phyloP scores from a whole-genome alignment of 2,797 vertebrate genomes.

The Semaprochilodus insignis region DNA sequence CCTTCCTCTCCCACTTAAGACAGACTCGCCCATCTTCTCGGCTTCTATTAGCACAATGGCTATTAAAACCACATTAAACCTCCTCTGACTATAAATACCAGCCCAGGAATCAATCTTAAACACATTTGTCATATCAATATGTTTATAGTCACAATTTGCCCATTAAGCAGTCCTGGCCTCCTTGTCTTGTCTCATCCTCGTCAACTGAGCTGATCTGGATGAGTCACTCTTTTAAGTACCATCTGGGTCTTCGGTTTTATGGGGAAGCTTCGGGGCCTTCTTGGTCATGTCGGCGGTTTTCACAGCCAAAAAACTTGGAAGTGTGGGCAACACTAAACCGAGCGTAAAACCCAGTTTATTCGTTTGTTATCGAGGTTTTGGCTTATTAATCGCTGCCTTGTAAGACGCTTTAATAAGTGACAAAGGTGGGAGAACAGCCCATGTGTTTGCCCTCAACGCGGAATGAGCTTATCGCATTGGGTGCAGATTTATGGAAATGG shows the following conservation, averaged over 20 bases:
- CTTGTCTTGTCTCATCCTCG: not conserved
- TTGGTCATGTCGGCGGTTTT: constrained; percentile 43
- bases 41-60: not conserved
- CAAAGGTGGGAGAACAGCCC: constrained; percentile 24
- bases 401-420: constrained; percentile 20
- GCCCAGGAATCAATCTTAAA: constrained; percentile 1
- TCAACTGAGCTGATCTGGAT: not conserved
- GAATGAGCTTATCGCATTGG: constrained; percentile 9
- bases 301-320: constrained; percentile 39
- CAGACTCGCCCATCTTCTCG: not conserved
- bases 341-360: constrained; percentile 12
- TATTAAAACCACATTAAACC: constrained; percentile 21
- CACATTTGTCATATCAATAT: constrained; percentile 27
- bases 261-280: constrained; percentile 44
- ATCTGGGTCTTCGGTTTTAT: constrained; percentile 60
- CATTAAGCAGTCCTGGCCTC: not conserved
- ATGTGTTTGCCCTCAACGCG: constrained; percentile 20
- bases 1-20: constrained; percentile 4
- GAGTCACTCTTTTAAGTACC: constrained; percentile 47
- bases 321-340: not conserved
- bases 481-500: constrained; percentile 23
- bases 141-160: constrained; percentile 12
- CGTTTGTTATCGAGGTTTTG: constrained; percentile 18
- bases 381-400: constrained; percentile 5
- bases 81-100: constrained; percentile 13